phyloP scores from a whole-genome alignment of 2,113 vertebrate species.

The Abramis brama region DNA sequence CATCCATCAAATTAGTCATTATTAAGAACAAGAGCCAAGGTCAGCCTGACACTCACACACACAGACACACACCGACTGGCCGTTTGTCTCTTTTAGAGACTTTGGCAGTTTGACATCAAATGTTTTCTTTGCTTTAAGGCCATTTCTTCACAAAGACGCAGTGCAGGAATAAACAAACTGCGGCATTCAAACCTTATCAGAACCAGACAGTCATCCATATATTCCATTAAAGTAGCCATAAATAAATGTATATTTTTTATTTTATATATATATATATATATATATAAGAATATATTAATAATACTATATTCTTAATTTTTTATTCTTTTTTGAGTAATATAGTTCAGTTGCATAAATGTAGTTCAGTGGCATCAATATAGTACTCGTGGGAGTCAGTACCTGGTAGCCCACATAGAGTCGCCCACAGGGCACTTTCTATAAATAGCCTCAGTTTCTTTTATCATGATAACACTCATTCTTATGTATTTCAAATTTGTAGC shows the following conservation, averaged over 20 bases:
- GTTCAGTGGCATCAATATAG: neutral
- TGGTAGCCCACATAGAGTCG: neutral
- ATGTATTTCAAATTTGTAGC: neutral
- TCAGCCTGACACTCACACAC: neutral
- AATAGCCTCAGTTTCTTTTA: neutral
- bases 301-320: neutral
- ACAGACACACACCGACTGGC: too few species aligned
- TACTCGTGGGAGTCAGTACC: neutral
- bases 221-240: neutral
- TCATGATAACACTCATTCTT: neutral
- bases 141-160: neutral
- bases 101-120: conserved; percentile 1
- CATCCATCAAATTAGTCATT: conserved; percentile 28
- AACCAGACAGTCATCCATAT: neutral
- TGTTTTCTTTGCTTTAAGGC: conserved; percentile 15
- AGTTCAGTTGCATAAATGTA: neutral
- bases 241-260: too few species aligned
- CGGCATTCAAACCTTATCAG: neutral
- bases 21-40: conserved; percentile 21
- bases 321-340: neutral
- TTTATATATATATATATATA: too few species aligned
- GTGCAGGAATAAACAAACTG: neutral
- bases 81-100: conserved; percentile 1
- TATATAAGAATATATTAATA: too few species aligned
- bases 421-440: neutral